These are phyloP conservation scores for Helleia helle DNA, from an alignment of 2,888 invertebrate species.

Conservation along the genomic window DNA sequence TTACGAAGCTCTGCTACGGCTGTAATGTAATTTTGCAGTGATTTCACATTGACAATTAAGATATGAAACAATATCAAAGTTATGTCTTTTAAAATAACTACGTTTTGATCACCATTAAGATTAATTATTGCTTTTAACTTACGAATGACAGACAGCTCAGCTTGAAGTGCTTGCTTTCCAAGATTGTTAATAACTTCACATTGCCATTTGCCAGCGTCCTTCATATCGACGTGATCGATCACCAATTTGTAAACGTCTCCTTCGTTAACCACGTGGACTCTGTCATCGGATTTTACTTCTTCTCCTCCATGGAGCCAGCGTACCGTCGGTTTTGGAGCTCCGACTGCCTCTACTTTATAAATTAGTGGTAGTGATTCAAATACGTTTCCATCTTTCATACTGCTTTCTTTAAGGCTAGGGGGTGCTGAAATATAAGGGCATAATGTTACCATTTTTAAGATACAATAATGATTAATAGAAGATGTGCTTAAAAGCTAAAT, in stretches of 20 bases:
- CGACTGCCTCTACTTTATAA: conserved; percentile 85
- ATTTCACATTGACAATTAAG: no score
- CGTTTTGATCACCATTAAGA: no score
- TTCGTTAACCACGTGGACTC: conserved; percentile 76
- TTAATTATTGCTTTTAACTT: no score
- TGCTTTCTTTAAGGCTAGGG: conserved; percentile 81
- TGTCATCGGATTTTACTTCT: conserved; percentile 77
- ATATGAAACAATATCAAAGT: no score
- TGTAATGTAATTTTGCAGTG: no score
- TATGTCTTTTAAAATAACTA: no score
- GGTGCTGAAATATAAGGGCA: conserved; percentile 63
- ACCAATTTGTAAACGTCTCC: conserved; percentile 83
- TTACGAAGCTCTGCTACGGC: conserved; percentile 85
- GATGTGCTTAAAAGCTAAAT: neutral
- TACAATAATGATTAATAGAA: no score
- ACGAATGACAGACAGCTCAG: conserved; percentile 82
- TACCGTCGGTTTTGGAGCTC: conserved; percentile 83
- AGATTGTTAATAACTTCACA: conserved; percentile 87
- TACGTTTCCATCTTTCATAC: conserved; percentile 81
- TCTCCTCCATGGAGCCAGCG: conserved; percentile 87
- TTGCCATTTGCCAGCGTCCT: conserved; percentile 88
- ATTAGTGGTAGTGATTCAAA: conserved; percentile 87
- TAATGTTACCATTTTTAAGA: neutral
- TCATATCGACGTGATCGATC: conserved; percentile 78
- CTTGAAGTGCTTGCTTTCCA: conserved; percentile 84